These are phyloP conservation scores for Junonia oenone DNA, from an alignment of 2,888 invertebrate genomes.

Conservation along the genomic window DNA sequence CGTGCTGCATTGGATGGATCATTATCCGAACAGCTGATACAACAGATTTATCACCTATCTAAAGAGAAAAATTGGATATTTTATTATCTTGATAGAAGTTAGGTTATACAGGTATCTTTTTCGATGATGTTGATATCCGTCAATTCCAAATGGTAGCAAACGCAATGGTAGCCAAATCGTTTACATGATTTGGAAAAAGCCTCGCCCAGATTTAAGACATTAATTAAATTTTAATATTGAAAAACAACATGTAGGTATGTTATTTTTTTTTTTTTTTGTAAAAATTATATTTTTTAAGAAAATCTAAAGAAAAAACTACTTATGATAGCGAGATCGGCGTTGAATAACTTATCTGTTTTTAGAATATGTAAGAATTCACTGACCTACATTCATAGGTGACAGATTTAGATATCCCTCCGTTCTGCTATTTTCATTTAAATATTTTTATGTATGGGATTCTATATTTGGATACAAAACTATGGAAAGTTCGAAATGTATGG, in stretches of 20 bases:
- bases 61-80: too few relatives aligned
- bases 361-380: slow-evolving; percentile 5
- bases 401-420: slow-evolving; percentile 6
- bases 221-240: too few relatives aligned
- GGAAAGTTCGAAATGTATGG: too few relatives aligned
- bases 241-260: background rate
- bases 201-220: too few relatives aligned
- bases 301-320: background rate
- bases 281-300: background rate
- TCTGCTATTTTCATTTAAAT: slow-evolving; percentile 2
- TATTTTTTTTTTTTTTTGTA: background rate
- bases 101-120: too few relatives aligned
- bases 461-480: background rate
- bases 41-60: background rate
- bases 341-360: background rate
- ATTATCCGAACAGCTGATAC: slow-evolving; percentile 9
- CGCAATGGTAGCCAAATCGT: too few relatives aligned
- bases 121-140: too few relatives aligned
- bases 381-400: slow-evolving; percentile 9
- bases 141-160: too few relatives aligned
- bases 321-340: background rate
- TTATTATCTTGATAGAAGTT: too few relatives aligned
- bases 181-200: too few relatives aligned
- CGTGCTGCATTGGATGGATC: slow-evolving; percentile 15
- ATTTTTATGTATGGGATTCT: background rate